Evolutionary conservation across 2,113 vertebrate species (phyloP).

Genomic region (Patagioenas fasciata): DNA sequence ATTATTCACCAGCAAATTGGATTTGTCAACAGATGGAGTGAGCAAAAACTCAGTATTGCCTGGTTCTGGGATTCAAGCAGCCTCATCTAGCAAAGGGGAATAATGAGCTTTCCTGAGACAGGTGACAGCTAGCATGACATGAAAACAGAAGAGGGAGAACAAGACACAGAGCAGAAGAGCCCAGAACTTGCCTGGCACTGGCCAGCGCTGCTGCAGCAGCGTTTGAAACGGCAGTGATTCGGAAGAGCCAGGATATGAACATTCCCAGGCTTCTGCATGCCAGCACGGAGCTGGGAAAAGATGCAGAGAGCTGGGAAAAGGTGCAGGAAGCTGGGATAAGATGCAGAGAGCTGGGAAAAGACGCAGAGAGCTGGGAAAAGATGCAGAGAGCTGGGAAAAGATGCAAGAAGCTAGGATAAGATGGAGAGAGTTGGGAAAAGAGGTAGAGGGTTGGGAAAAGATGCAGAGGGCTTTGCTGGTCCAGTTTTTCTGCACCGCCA

Average conservation of each 20-base stretch:
- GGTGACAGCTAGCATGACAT: not conserved
- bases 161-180: not conserved
- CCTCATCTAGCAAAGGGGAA: not conserved
- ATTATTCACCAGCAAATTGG: conserved; percentile 4
- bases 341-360: not conserved
- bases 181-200: not conserved
- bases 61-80: not conserved
- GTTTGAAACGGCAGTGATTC: accelerated
- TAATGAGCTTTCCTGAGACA: not conserved
- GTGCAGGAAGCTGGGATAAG: too few species aligned
- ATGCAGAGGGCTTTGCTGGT: too few species aligned
- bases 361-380: not conserved
- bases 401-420: too few species aligned
- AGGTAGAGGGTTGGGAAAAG: not conserved
- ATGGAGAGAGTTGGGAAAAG: not conserved
- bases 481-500: not conserved
- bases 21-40: not conserved
- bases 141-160: not conserved
- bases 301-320: not conserved
- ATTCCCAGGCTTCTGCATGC: not conserved
- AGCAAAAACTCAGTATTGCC: not conserved
- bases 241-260: not conserved
- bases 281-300: not conserved
- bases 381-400: not conserved
- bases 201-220: not conserved